A percentile compares a stretch with the other conserved stretches of the same genome.
These are phyloP conservation scores for Tarsius wallacei DNA, from an alignment of 2,797 vertebrate species.

Conservation along the genomic window DNA sequence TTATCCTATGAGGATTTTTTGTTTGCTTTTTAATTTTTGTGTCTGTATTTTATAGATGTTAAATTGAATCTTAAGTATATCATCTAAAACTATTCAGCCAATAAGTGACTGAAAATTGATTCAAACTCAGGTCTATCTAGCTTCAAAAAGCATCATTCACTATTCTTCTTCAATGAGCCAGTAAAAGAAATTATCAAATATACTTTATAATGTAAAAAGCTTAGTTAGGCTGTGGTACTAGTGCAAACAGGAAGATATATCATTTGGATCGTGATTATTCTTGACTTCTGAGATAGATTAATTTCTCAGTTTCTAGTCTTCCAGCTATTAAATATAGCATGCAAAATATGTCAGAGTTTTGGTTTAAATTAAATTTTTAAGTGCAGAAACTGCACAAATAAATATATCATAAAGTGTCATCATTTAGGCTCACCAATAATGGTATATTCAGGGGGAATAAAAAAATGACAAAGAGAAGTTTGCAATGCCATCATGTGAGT, in stretches of 20 bases:
- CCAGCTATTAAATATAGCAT: conserved; percentile 56
- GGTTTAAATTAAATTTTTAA: conserved; percentile 63
- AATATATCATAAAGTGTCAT: conserved; percentile 18
- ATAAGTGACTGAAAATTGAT: conserved; percentile 10
- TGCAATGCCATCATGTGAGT: background rate
- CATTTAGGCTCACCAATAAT: conserved; percentile 18
- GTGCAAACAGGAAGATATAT: conserved; percentile 14
- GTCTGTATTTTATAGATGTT: background rate
- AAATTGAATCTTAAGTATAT: background rate
- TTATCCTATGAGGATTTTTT: background rate
- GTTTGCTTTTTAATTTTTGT: background rate
- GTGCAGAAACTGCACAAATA: conserved; percentile 19
- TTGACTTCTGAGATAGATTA: conserved; percentile 65
- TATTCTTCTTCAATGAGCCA: background rate
- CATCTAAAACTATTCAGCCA: background rate
- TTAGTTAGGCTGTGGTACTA: conserved; percentile 26
- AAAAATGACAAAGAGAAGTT: conserved; percentile 27
- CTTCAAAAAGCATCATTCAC: background rate
- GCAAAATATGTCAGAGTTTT: conserved; percentile 49
- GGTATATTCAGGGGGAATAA: background rate
- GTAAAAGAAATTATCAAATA: conserved; percentile 47
- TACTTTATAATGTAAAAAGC: background rate
- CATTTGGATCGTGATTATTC: conserved; percentile 5
- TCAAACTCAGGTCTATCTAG: background rate
- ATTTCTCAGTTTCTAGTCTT: conserved; percentile 54